Evolutionary conservation across 2,113 vertebrate genomes (phyloP).

Genomic region (Tretioscincus oriximinensis): DNA sequence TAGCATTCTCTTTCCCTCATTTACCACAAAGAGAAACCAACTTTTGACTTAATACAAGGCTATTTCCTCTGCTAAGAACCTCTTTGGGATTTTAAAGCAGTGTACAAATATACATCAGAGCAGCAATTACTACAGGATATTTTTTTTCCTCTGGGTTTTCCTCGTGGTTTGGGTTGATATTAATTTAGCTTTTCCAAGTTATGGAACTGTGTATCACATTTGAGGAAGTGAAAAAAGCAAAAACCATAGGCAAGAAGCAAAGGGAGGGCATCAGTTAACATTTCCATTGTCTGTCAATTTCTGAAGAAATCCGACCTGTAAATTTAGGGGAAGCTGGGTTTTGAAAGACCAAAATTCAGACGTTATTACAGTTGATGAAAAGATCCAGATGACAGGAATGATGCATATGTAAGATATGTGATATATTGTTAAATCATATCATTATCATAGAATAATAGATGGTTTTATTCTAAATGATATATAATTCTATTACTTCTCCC

Average conservation of each 20-base stretch:
- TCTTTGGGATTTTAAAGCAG: constrained; percentile 15
- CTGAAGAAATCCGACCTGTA: not conserved
- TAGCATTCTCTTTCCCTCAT: not conserved
- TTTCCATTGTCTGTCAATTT: not conserved
- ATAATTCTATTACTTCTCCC: too few relatives aligned
- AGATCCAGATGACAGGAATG: not conserved
- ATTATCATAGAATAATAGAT: too few relatives aligned
- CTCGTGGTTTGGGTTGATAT: not conserved
- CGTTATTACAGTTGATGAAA: not conserved
- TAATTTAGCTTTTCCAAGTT: constrained; percentile 27
- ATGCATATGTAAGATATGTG: too few relatives aligned
- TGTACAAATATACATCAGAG: not conserved
- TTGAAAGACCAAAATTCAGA: too few relatives aligned
- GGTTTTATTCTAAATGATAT: too few relatives aligned
- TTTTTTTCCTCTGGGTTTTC: constrained; percentile 10
- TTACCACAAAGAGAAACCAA: not conserved
- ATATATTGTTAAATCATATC: too few relatives aligned
- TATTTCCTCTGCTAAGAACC: constrained; percentile 26
- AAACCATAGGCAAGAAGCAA: not conserved
- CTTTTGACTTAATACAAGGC: constrained; percentile 22
- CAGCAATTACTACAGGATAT: not conserved
- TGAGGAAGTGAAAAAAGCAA: not conserved
- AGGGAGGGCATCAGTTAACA: not conserved
- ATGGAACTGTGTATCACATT: not conserved
- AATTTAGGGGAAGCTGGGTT: not conserved